These are phyloP conservation scores for Girardinichthys multiradiatus DNA, from an alignment of 2,113 vertebrate genomes.

Conservation along the genomic window DNA sequence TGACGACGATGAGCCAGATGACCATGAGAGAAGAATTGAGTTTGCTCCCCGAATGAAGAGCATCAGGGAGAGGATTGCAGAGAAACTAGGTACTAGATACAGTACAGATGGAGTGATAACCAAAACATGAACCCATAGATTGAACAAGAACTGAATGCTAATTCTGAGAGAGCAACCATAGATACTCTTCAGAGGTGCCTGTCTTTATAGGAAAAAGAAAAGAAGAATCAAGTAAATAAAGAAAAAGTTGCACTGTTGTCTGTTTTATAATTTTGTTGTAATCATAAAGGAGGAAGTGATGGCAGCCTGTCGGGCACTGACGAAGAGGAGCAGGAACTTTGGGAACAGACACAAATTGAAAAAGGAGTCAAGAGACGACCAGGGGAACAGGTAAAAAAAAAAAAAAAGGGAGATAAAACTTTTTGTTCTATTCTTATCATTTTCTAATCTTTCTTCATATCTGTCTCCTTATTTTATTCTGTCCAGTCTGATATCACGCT, in stretches of 20 bases:
- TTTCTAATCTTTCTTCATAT: background rate
- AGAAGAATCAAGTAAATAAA: background rate
- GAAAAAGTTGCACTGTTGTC: background rate
- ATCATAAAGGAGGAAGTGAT: conserved; percentile 70
- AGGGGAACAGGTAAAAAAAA: conserved; percentile 71
- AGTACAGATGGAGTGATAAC: background rate
- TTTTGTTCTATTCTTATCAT: conserved; percentile 5
- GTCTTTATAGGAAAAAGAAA: background rate
- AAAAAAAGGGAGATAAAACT: background rate
- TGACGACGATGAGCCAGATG: conserved; percentile 85
- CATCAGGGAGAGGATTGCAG: conserved; percentile 85
- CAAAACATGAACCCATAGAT: too few relatives aligned
- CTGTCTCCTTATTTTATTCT: background rate
- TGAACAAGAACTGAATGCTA: too few relatives aligned
- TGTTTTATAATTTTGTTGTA: background rate
- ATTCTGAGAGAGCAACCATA: background rate
- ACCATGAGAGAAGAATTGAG: conserved; percentile 81
- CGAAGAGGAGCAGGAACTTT: conserved; percentile 83
- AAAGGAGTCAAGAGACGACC: conserved; percentile 86
- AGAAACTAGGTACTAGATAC: conserved; percentile 82
- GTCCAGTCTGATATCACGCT: background rate
- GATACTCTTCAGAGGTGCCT: background rate
- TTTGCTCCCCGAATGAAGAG: conserved; percentile 85
- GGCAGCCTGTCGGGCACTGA: conserved; percentile 77
- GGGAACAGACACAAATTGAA: conserved; percentile 92